Evolutionary conservation across 2,797 vertebrate genomes (phyloP).

Genomic region (Delichon dasypus): DNA sequence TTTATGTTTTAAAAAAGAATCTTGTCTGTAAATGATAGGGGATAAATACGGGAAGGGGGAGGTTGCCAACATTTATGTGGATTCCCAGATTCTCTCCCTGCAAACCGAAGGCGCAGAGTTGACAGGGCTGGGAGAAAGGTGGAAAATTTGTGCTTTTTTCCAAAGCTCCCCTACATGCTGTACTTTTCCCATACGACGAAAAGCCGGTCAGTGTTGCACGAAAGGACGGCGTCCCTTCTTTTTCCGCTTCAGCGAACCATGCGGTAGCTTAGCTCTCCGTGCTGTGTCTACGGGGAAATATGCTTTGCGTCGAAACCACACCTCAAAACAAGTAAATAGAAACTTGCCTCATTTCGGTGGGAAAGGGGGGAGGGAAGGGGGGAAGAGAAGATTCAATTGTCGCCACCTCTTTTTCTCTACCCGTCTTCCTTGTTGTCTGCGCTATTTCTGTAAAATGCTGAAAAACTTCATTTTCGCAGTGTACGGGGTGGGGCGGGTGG

Average conservation of each 20-base stretch:
- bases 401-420: not conserved
- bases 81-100: not conserved
- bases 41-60: not conserved
- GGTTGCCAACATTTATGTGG: not conserved
- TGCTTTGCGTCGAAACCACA: not conserved
- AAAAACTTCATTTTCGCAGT: not conserved
- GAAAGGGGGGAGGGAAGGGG: accelerated
- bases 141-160: not conserved
- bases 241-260: not conserved
- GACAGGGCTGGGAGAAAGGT: not conserved
- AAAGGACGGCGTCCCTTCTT: not conserved
- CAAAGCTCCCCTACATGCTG: not conserved
- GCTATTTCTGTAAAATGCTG: not conserved
- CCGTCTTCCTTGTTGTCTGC: not conserved
- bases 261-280: not conserved
- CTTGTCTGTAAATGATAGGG: not conserved
- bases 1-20: not conserved
- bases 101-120: not conserved
- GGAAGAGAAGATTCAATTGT: too few species aligned
- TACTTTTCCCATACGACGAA: not conserved
- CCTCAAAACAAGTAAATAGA: constrained; percentile 27
- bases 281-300: not conserved
- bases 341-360: not conserved
- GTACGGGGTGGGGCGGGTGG: too few species aligned
- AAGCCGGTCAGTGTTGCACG: not conserved